Base-by-base conservation (phyloP, 2,113 vertebrate species). In the Meleagris gallopavo region DNA sequence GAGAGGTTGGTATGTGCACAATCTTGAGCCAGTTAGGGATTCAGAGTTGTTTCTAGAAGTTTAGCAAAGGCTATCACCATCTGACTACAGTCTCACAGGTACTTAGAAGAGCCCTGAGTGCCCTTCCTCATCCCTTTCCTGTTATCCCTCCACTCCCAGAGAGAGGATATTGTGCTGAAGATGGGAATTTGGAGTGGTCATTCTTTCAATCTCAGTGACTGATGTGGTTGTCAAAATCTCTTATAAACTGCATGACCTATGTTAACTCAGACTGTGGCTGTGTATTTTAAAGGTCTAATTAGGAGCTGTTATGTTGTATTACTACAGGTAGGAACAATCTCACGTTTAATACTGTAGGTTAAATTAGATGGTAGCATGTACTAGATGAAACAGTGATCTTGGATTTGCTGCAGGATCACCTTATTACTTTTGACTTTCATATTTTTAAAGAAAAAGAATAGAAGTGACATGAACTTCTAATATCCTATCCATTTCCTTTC, bases 211-310 rank as follows among this genome's bases (percentile, higher is more conserved):
- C 94, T 91, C 70, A 61, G 24, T 89, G 87, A 90, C 65, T 96
- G 89, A 91, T 66, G 82, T 50, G 72, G 62, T 69, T 41, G 41
- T 75, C 85, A 91, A 81, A 89, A 83, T 94, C 62, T 83, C 27
- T 83, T 95, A 65, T 74, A 88, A 94, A 77, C 86, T 71, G 46
- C 20, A 54, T 92, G 92, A 96, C 86, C 77, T 67, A 50, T 74
- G 64, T 80, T 90, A 76, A 81, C 60, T 61, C 18, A 50, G 78
- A 66, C 9, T 40, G 58, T 64, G 55, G 48, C 43, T 89, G 14
- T 83, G 40, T 83, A 83, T 90, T 97, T 93, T 89, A 71, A 80
- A 83, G 34, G 75, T 93, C 43, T 96, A 88, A 96, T 95, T 73
- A 96, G 75, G 71, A 94, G 34, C 10, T 95, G 48, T 54, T 96